phyloP scores from a whole-genome alignment of 23 tunicate species.

The Halocynthia aurantium region DNA sequence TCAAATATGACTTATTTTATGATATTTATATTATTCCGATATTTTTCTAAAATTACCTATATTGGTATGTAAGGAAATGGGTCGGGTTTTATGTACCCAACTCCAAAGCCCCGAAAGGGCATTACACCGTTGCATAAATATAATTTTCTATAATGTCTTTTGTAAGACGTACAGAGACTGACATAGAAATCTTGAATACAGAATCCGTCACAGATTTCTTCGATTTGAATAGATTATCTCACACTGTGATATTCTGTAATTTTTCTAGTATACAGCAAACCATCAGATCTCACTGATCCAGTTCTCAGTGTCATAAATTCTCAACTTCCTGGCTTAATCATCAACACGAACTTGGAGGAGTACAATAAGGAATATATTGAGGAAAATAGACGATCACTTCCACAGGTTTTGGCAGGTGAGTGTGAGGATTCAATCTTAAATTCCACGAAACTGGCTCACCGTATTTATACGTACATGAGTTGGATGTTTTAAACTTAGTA shows the following conservation, averaged over 20 bases:
- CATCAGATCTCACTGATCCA: constrained; percentile 4
- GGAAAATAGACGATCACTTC: constrained; percentile 4
- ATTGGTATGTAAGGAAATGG: no score
- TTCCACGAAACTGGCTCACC: not conserved
- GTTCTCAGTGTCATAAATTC: constrained; percentile 13
- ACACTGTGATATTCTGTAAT: not conserved
- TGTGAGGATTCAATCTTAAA: not conserved
- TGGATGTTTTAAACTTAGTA: no score
- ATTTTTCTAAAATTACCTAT: no score
- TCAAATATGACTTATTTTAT: no score
- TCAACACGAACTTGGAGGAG: not conserved
- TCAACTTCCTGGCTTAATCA: not conserved
- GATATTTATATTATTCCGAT: no score
- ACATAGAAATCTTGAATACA: not conserved
- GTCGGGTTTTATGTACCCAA: no score
- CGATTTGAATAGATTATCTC: not conserved
- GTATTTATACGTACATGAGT: no score
- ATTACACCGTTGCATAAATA: no score
- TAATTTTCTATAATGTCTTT: not conserved
- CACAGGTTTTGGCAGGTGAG: constrained; percentile 6
- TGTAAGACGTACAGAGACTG: not conserved
- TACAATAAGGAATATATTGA: constrained; percentile 20
- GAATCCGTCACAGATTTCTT: not conserved
- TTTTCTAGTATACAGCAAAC: constrained; percentile 1
- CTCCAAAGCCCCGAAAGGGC: no score